Conservation (phyloP, 2,888 invertebrate genomes). For the Lithophane ornitopus region DNA sequence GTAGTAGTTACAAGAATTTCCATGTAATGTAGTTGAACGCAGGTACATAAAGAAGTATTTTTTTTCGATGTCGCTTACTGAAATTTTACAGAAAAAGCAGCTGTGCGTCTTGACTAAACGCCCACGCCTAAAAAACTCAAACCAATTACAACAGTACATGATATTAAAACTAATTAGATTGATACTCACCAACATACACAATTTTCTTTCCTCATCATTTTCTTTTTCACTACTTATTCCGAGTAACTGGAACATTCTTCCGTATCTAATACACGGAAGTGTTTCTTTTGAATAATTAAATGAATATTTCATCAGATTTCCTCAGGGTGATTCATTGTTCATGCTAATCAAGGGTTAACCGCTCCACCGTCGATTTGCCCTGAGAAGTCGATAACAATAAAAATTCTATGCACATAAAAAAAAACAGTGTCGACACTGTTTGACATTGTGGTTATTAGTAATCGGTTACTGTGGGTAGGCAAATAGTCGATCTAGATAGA, state of each 20-base stretch:
- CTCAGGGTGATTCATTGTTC: slow-evolving; percentile 9
- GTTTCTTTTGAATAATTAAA: slow-evolving; percentile 37
- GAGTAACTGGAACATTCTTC: slow-evolving; percentile 10
- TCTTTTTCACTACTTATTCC: slow-evolving; percentile 4
- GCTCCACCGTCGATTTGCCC: no score
- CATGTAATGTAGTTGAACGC: background rate
- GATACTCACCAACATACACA: background rate
- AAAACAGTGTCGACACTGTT: background rate
- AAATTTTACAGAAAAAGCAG: background rate
- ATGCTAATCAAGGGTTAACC: slow-evolving; percentile 24
- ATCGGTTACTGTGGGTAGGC: background rate
- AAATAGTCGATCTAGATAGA: background rate
- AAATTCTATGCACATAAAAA: slow-evolving; percentile 8
- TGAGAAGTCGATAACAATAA: no score
- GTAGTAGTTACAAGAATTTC: background rate
- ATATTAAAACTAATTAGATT: background rate
- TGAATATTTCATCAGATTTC: slow-evolving; percentile 47
- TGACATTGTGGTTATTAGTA: slow-evolving; percentile 1
- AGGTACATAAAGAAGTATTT: no score
- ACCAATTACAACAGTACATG: background rate
- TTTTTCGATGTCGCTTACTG: background rate
- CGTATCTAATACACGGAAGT: slow-evolving; percentile 9
- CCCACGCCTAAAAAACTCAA: background rate
- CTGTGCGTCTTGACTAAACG: background rate
- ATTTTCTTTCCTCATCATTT: background rate